Conservation (phyloP, 1,140 invertebrate genomes). For the Dryas iulia region DNA sequence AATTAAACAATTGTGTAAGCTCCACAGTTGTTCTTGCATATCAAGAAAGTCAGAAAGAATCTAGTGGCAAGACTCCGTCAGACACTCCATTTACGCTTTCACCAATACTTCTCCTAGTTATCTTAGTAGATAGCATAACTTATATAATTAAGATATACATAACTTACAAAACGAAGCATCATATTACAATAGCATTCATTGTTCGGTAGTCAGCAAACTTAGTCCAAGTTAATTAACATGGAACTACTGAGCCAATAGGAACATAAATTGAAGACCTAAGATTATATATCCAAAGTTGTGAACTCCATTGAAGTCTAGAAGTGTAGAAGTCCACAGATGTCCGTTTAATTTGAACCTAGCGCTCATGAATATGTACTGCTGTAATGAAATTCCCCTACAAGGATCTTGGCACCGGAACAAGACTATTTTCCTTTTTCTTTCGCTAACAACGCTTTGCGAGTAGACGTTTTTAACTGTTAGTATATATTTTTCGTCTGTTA, state of each 20-base stretch:
- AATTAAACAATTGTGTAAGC: too few relatives aligned
- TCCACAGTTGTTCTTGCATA: too few relatives aligned
- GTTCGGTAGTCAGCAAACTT: background rate
- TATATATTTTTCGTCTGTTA: background rate
- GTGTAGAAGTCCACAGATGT: conserved; percentile 14
- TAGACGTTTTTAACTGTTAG: background rate
- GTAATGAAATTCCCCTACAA: conserved; percentile 17
- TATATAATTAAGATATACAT: too few relatives aligned
- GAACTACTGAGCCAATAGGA: conserved; percentile 1
- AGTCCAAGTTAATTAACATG: conserved; percentile 9
- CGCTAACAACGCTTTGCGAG: background rate
- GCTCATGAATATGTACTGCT: conserved; percentile 24
- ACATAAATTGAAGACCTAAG: conserved; percentile 12
- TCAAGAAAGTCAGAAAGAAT: too few relatives aligned
- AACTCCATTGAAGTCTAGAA: conserved; percentile 14
- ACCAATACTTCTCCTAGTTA: too few relatives aligned
- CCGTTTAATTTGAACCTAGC: conserved; percentile 14
- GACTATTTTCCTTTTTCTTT: background rate
- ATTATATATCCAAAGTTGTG: conserved; percentile 17
- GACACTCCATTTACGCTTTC: too few relatives aligned
- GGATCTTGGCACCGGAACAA: conserved; percentile 16
- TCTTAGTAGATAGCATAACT: too few relatives aligned
- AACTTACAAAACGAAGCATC: background rate
- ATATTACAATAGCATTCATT: background rate
- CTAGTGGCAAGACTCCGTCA: too few relatives aligned